phyloP scores from a whole-genome alignment of 2,797 vertebrate species.

The Lacerta viridis region DNA sequence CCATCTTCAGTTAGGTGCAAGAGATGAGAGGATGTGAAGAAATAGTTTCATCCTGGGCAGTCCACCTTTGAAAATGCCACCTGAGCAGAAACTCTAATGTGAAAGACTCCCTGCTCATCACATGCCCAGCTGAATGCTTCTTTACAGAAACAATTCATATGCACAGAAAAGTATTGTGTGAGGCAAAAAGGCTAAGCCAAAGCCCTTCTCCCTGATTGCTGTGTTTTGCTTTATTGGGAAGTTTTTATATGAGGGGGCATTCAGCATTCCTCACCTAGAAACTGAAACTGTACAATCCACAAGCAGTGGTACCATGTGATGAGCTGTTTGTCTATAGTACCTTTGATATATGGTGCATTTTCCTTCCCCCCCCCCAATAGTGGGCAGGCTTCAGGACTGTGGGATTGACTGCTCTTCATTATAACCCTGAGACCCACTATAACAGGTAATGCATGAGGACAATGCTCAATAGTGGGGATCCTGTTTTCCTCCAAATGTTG shows the following conservation, averaged over 20 bases:
- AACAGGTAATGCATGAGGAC: too few species aligned
- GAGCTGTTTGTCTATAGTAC: background rate
- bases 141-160: background rate
- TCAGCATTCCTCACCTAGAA: background rate
- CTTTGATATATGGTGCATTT: background rate
- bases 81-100: background rate
- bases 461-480: too few species aligned
- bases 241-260: background rate
- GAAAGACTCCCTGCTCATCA: background rate
- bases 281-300: background rate
- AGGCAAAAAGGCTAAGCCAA: background rate
- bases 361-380: background rate
- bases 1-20: background rate
- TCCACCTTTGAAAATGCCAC: background rate
- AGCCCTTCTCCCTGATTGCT: background rate
- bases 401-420: background rate
- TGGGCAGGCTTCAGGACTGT: background rate
- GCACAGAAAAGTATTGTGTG: background rate
- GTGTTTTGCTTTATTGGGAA: background rate
- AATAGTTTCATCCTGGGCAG: background rate
- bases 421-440: background rate
- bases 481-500: too few species aligned
- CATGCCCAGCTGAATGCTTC: background rate
- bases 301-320: background rate
- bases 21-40: background rate